Conservation (phyloP, 2,888 invertebrate species). For the Flexamia atlantica region DNA sequence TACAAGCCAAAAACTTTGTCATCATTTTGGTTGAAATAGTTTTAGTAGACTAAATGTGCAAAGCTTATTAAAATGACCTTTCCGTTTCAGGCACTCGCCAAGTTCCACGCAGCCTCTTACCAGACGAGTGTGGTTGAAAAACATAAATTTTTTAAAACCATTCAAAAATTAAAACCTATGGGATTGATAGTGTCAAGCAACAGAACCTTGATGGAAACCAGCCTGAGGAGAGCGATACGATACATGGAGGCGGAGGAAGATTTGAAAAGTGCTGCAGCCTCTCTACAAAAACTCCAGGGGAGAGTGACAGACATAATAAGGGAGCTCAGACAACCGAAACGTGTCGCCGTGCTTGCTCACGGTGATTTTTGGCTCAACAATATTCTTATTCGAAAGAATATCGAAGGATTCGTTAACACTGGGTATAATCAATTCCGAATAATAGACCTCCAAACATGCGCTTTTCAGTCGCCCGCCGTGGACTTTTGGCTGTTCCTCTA, state of each 20-base stretch:
- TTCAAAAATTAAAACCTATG: not conserved
- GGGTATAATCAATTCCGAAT: not conserved
- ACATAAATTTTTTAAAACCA: not conserved
- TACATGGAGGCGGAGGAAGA: not conserved
- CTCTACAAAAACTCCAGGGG: constrained; percentile 23
- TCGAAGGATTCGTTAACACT: not conserved
- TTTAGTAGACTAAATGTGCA: too few relatives aligned
- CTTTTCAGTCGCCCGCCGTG: constrained; percentile 2
- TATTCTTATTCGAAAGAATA: not conserved
- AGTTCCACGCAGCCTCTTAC: constrained; percentile 42
- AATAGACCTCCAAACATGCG: constrained; percentile 42
- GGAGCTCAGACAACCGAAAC: not conserved
- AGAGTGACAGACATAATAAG: not conserved
- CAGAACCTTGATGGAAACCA: constrained; percentile 9
- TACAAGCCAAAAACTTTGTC: too few relatives aligned
- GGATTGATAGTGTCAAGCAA: constrained; percentile 11
- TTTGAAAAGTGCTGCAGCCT: not conserved
- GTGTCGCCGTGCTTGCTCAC: constrained; percentile 25
- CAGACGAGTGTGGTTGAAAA: not conserved
- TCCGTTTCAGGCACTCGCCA: constrained; percentile 51
- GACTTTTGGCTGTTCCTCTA: constrained; percentile 50
- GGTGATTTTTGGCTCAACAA: constrained; percentile 60
- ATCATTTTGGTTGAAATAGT: too few relatives aligned
- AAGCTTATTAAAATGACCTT: too few relatives aligned
- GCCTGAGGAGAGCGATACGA: not conserved